Conservation (phyloP, 2,797 vertebrate species). For the Lepidocolaptes lacrymiger region DNA sequence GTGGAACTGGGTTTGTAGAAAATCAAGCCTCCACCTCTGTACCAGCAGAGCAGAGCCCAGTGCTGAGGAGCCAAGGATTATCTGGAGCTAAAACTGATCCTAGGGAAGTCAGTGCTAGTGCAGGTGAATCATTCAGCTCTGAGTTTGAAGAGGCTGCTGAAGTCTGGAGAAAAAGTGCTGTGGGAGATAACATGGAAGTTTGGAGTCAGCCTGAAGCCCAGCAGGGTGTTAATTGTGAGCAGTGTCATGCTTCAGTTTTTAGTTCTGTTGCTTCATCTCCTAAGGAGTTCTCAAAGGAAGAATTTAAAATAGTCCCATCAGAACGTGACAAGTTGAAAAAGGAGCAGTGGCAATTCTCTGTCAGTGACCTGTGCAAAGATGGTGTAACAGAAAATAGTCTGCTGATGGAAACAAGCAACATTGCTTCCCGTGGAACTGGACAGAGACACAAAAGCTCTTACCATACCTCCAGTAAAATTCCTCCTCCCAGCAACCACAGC, state of each 20-base stretch:
- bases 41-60: not conserved
- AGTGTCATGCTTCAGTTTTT: slow-evolving; percentile 11
- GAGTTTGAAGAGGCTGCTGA: slow-evolving; percentile 3
- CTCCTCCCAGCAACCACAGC: not conserved
- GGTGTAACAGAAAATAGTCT: not conserved
- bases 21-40: not conserved
- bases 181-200: not conserved
- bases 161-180: not conserved
- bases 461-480: not conserved
- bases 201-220: not conserved
- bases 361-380: not conserved
- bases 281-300: slow-evolving; percentile 30
- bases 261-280: slow-evolving; percentile 32
- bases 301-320: not conserved
- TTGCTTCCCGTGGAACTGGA: not conserved
- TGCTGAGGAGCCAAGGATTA: not conserved
- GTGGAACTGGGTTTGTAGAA: not conserved
- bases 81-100: not conserved
- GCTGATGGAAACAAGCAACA: not conserved
- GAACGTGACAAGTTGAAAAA: slow-evolving; percentile 34
- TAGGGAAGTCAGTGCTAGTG: not conserved
- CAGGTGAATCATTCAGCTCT: not conserved
- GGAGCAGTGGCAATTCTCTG: not conserved
- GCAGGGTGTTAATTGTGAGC: not conserved
- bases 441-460: not conserved